These are phyloP conservation scores for Drosophila engyochracea DNA, from an alignment of 2,888 invertebrate species.

Conservation along the genomic window DNA sequence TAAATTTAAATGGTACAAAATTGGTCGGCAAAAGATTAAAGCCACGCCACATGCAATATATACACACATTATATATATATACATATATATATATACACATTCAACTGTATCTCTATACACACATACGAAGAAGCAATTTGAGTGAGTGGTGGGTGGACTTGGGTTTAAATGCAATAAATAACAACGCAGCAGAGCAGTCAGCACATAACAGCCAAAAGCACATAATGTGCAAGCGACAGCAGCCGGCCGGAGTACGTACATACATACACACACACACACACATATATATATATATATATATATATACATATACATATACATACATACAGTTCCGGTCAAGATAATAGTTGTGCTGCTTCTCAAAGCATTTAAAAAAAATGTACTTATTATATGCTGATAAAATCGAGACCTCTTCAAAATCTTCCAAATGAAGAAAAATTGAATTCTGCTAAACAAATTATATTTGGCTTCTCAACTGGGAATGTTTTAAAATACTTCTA, in stretches of 20 bases:
- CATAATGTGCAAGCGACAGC: conserved; percentile 47
- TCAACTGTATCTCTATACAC: conserved; percentile 7
- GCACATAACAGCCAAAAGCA: conserved; percentile 61
- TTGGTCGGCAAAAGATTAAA: conserved; percentile 74
- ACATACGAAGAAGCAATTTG: conserved; percentile 61
- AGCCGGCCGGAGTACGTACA: conserved; percentile 53
- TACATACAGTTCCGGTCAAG: conserved; percentile 5
- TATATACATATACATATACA: conserved; percentile 11
- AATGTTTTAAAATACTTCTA: neutral
- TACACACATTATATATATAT: neutral
- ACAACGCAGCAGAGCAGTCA: conserved; percentile 59
- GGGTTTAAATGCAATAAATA: conserved; percentile 78
- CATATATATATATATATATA: neutral
- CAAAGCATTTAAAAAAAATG: neutral
- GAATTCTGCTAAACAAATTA: neutral
- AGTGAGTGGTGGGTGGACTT: conserved; percentile 43
- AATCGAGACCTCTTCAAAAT: neutral
- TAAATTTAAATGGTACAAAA: conserved; percentile 74
- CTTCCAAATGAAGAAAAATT: too few species aligned
- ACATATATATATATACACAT: neutral
- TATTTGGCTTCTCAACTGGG: neutral
- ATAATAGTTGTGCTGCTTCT: neutral
- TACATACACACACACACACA: conserved; percentile 8
- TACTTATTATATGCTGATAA: neutral
- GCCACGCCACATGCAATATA: conserved; percentile 44